These are phyloP conservation scores for Hemicordylus capensis DNA, from an alignment of 2,113 vertebrate species.

Conservation along the genomic window DNA sequence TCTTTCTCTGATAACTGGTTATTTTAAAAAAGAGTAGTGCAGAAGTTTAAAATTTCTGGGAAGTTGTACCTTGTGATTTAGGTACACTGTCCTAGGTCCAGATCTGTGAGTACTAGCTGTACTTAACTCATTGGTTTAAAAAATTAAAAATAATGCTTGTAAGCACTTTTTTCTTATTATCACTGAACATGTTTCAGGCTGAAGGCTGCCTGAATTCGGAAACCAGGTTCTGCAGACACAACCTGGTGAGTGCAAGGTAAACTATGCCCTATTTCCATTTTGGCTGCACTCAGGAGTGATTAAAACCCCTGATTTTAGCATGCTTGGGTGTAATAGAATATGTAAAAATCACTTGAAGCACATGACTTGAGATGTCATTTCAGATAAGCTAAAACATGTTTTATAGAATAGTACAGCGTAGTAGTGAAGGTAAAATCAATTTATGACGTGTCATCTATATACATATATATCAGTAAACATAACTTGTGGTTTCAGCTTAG, in stretches of 20 bases:
- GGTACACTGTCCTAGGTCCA: background rate
- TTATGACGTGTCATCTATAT: background rate
- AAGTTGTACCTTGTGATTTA: background rate
- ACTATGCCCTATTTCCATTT: background rate
- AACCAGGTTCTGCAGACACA: background rate
- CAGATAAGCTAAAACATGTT: background rate
- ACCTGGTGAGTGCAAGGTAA: background rate
- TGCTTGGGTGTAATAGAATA: background rate
- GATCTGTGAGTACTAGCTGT: background rate
- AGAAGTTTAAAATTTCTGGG: background rate
- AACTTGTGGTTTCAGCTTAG: background rate
- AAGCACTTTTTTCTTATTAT: background rate
- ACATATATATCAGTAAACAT: background rate
- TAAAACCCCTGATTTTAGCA: background rate
- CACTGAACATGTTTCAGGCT: background rate
- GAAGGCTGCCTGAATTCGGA: background rate
- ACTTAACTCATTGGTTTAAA: background rate
- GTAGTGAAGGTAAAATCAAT: background rate
- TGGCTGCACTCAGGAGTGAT: background rate
- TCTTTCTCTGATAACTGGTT: background rate
- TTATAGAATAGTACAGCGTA: background rate
- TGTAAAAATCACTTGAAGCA: background rate
- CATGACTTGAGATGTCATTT: background rate
- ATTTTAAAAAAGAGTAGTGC: background rate
- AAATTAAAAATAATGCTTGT: background rate